Conservation (phyloP, 1,140 invertebrate genomes). For the Bombus impatiens region DNA sequence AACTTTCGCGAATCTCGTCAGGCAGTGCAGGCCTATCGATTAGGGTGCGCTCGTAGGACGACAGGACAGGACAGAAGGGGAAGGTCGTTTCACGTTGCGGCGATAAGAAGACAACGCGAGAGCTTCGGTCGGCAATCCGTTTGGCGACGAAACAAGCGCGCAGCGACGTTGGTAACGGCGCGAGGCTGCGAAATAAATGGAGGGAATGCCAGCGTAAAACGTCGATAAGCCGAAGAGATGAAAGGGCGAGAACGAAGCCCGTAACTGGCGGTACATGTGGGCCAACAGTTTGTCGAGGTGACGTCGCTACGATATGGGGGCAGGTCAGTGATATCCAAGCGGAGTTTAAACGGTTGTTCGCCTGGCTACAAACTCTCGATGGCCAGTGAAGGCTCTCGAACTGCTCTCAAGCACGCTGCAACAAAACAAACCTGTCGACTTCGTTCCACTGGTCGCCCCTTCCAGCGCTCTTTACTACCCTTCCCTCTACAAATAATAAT, state of each 20-base stretch:
- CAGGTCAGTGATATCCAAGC: slow-evolving; percentile 66
- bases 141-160: background rate
- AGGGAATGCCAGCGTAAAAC: slow-evolving; percentile 60
- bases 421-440: slow-evolving; percentile 29
- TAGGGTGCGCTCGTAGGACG: too few relatives aligned
- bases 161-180: background rate
- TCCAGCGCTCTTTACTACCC: background rate
- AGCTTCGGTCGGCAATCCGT: background rate
- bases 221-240: slow-evolving; percentile 60
- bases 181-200: slow-evolving; percentile 55
- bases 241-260: slow-evolving; percentile 50
- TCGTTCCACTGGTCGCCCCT: background rate
- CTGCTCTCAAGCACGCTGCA: slow-evolving; percentile 39
- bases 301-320: slow-evolving; percentile 58
- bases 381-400: slow-evolving; percentile 56
- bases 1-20: too few relatives aligned
- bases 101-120: background rate
- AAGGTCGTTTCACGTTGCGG: background rate
- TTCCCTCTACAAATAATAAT: slow-evolving; percentile 1
- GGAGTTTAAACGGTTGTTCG: slow-evolving; percentile 68
- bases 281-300: slow-evolving; percentile 54
- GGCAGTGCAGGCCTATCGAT: too few relatives aligned
- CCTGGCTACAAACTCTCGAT: slow-evolving; percentile 52
- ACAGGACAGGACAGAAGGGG: background rate
- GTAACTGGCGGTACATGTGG: slow-evolving; percentile 49